Conservation (phyloP, 2,797 vertebrate species). For the Urosaurus nigricauda region DNA sequence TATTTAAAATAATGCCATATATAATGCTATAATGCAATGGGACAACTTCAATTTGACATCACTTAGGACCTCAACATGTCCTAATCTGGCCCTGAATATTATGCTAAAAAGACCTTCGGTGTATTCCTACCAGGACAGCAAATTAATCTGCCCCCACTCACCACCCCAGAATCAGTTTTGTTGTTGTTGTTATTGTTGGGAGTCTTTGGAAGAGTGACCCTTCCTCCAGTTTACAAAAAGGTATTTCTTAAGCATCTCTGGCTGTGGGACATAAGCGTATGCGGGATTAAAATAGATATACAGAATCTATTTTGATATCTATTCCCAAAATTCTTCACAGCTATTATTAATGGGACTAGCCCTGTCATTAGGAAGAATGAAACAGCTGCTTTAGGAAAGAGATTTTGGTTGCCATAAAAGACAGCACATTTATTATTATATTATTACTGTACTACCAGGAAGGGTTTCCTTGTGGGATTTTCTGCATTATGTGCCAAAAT, state of each 20-base stretch:
- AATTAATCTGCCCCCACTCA: neutral
- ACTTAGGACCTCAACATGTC: no score
- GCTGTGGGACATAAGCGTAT: neutral
- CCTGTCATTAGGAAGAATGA: no score
- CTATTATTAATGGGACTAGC: no score
- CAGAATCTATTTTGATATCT: neutral
- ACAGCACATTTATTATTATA: no score
- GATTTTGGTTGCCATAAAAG: no score
- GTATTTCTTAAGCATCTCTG: slow-evolving; percentile 4
- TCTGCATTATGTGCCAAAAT: neutral
- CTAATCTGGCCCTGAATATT: no score
- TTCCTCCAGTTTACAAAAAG: neutral
- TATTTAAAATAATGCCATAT: no score
- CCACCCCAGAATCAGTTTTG: neutral
- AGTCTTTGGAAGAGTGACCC: neutral
- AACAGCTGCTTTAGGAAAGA: no score
- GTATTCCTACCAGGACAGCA: neutral
- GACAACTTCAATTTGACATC: no score
- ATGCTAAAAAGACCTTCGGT: neutral
- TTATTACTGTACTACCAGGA: no score
- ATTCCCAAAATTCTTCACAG: neutral
- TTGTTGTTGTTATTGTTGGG: neutral
- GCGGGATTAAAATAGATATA: neutral
- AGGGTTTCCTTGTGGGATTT: neutral
- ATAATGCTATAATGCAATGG: no score